Conservation (phyloP, 1,140 invertebrate species). For the Sitodiplosis mosellana region DNA sequence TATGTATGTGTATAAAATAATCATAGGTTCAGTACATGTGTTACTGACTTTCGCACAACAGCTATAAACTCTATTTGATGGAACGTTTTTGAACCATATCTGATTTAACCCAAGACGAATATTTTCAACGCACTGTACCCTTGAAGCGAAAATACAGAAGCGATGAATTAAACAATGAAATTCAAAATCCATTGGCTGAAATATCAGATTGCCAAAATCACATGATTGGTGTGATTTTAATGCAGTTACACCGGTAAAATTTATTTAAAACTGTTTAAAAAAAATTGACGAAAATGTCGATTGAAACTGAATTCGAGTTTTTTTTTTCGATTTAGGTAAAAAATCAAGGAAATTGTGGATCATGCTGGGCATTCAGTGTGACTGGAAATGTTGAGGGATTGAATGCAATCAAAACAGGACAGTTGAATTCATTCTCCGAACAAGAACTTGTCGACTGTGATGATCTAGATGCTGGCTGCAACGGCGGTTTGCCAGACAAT, state of each 20-base stretch:
- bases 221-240: constrained; percentile 80
- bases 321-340: no score
- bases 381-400: constrained; percentile 89
- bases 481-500: constrained; percentile 78
- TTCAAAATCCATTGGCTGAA: constrained; percentile 11
- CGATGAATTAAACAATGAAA: constrained; percentile 8
- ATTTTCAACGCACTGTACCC: constrained; percentile 18
- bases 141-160: constrained; percentile 18
- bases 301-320: no score
- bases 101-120: constrained; percentile 72
- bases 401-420: constrained; percentile 65
- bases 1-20: no score
- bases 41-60: no score
- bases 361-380: constrained; percentile 82
- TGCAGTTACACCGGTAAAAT: constrained; percentile 72
- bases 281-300: no score
- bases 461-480: constrained; percentile 75
- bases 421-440: constrained; percentile 80
- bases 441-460: constrained; percentile 98
- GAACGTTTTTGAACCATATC: no score
- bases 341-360: constrained; percentile 78
- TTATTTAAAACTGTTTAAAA: no score
- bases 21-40: no score
- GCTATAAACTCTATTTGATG: no score
- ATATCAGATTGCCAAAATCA: constrained; percentile 40